These are phyloP conservation scores for Apamea sordens DNA, from an alignment of 2,888 invertebrate genomes.

Conservation along the genomic window DNA sequence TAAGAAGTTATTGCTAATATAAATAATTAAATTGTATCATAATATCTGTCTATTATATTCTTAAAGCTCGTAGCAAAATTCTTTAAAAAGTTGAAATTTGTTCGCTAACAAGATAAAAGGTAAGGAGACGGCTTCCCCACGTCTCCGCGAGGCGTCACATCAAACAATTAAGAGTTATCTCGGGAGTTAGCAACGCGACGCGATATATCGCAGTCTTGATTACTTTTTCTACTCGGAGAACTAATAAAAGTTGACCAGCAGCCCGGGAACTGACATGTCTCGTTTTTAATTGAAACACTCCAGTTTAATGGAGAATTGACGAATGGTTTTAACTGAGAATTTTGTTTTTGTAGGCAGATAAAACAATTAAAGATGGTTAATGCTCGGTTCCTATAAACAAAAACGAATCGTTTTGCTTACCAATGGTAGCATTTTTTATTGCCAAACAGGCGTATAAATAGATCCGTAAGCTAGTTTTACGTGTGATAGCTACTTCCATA, in stretches of 20 bases:
- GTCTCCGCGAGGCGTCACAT: slow-evolving; percentile 74
- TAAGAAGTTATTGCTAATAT: slow-evolving; percentile 7
- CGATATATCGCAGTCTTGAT: slow-evolving; percentile 86
- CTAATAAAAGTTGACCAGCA: slow-evolving; percentile 88
- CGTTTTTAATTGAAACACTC: slow-evolving; percentile 83
- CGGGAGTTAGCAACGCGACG: slow-evolving; percentile 75
- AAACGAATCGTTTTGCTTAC: no score
- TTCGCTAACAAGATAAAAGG: slow-evolving; percentile 72
- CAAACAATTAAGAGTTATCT: slow-evolving; percentile 86
- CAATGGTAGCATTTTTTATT: no score
- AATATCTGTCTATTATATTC: slow-evolving; percentile 49
- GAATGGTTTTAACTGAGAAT: slow-evolving; percentile 28
- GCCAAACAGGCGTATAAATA: no score
- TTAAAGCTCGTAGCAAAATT: slow-evolving; percentile 66
- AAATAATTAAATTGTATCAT: slow-evolving; percentile 32
- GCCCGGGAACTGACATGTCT: slow-evolving; percentile 76
- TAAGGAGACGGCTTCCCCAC: slow-evolving; percentile 68
- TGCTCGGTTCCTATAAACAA: no score
- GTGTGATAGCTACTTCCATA: no score
- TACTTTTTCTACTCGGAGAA: slow-evolving; percentile 85
- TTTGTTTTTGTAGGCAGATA: not conserved
- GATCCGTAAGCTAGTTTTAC: no score
- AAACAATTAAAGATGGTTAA: not conserved
- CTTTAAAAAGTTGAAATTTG: slow-evolving; percentile 74
- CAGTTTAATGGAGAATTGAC: slow-evolving; percentile 53